Base-by-base conservation (phyloP, 2,888 invertebrate species). In the Loripinus fragilis region DNA sequence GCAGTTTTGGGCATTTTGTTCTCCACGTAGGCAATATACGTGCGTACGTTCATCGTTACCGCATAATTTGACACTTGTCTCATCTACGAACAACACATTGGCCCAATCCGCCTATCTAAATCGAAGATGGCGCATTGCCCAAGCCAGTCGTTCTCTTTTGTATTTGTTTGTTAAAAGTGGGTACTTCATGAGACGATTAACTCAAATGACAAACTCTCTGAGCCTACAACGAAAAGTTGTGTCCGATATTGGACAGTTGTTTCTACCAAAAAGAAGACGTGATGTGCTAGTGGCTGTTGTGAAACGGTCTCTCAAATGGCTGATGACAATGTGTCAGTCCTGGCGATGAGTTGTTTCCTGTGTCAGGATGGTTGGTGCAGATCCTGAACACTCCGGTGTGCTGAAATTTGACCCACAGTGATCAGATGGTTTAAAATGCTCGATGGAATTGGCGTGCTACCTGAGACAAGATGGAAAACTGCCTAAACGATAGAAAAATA, bases 71-170 rank as follows among this genome's bases (percentile, higher is more conserved):
- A 78, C 67, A 17, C 25, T 64, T 10, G 74, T 38, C 30, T 74
- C 73, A 42, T 81, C 78, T 3, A 68, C 71, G 68, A 81, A 78
- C 17, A 81, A 30, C 17, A 78, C 78, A 66, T 75, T 74, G 20
- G 78, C 71, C 76, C 76, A 81, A 48, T 76, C 78, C 8, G 76
- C 81, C 28, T 68, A 38, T 3, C 72, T 78, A 33, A 69, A 70
- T 45, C 81, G 33, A 8, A 77, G 15, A 64, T 79, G 66, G 15
- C 67, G 72, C 25, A 64, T 52, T 12, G 76, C 73, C 80, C 76
- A 80, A 0, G 45, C 55, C 20, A 76, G 30, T 8, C 80, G 60
- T 8, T 52, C 66, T n/a, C 3, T 12, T 50, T 48, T 23, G 35
- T 76, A 76, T 60, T 74, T 50, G n/a, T n/a, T n/a, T 8, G 55